Percentiles rank a stretch among this genome's conserved stretches.
These are phyloP conservation scores for Microcaecilia unicolor DNA, from an alignment of 2,797 vertebrate species.

Conservation along the genomic window DNA sequence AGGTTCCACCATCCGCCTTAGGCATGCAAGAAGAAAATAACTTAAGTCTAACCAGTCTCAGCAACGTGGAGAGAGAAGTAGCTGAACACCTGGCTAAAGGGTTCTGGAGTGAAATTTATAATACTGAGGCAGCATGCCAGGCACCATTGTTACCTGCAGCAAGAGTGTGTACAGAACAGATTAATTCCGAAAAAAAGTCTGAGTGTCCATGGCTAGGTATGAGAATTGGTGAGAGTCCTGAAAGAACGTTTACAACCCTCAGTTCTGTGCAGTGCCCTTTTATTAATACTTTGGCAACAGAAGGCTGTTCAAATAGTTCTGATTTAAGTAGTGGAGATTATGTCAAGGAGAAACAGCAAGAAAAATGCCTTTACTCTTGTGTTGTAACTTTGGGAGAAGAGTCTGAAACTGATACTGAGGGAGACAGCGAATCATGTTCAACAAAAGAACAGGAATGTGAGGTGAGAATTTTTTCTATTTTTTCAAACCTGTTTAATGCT, in stretches of 20 bases:
- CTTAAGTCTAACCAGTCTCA: too few relatives aligned
- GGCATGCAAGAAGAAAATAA: not conserved
- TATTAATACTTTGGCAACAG: constrained; percentile 67
- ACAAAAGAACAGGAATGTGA: constrained; percentile 79
- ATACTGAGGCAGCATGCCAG: constrained; percentile 49
- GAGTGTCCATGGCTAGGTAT: constrained; percentile 86
- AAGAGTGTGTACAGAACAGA: constrained; percentile 50
- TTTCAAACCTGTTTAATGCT: too few relatives aligned
- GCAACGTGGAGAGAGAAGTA: constrained; percentile 86
- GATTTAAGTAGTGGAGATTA: constrained; percentile 50
- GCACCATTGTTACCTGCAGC: constrained; percentile 26
- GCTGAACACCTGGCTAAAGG: constrained; percentile 91
- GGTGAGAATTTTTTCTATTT: constrained; percentile 68
- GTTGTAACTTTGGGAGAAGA: constrained; percentile 81
- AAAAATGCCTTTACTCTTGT: constrained; percentile 72
- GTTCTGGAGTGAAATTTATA: constrained; percentile 82
- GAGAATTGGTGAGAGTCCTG: constrained; percentile 60
- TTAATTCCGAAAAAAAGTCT: constrained; percentile 57
- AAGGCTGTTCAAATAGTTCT: constrained; percentile 40
- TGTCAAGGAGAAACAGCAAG: constrained; percentile 56
- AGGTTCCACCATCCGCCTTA: not conserved
- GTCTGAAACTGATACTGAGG: constrained; percentile 83
- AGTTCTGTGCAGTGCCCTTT: constrained; percentile 86
- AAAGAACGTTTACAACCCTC: constrained; percentile 61
- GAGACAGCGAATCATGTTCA: constrained; percentile 74